Evolutionary conservation across 2,888 invertebrate genomes (phyloP), one percentile per base, ranked within the genome.

Genomic region (Napeogenes inachia): DNA sequence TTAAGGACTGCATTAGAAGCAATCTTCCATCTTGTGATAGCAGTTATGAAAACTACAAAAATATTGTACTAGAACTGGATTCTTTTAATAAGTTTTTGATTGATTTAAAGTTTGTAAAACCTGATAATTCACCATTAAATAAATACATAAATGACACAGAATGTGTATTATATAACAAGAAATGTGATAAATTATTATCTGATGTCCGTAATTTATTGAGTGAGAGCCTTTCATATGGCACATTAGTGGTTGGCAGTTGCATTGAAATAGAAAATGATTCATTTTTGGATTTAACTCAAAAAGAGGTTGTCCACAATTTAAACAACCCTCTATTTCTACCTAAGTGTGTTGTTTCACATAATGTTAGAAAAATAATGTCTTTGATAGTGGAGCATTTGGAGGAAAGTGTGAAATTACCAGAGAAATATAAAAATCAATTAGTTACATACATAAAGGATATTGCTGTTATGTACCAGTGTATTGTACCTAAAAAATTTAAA

Each of bases 41-140:
- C 59, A 86, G 80, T 54, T 87, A 87, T 38, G 70, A 86, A 57
- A 76, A 81, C 32, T 91, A 91, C 67, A 84, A 87, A 61, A 83
- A 81, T 33, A 82, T 90, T 60, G 88, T 86, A 8, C 61, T 82
- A 0, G 91, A 91, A 62, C 69, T 91, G 53, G 89, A 90, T 66
- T 77, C 78, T 0, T 91, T 91, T 65, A 90, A 90, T 67, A 88
- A 87, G 60, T 89, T 89, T 67, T 68, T 91, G 4, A 80, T 89
- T 53, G 89, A 91, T 13, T 68, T 90, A n/a, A 86, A 88, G 69
- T 91, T 91, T 73, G 82, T 89, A 4, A 78, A 83, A 45, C 72
- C 81, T 0, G 73, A 78, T 1, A 71, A 82, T 54, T 91, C 91
- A 32, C 89, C 90, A 0, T 70, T 91, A 2, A 83, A 85, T 66